These are phyloP conservation scores for Trididemnum nubilum DNA, from an alignment of 23 tunicate genomes.

Conservation along the genomic window DNA sequence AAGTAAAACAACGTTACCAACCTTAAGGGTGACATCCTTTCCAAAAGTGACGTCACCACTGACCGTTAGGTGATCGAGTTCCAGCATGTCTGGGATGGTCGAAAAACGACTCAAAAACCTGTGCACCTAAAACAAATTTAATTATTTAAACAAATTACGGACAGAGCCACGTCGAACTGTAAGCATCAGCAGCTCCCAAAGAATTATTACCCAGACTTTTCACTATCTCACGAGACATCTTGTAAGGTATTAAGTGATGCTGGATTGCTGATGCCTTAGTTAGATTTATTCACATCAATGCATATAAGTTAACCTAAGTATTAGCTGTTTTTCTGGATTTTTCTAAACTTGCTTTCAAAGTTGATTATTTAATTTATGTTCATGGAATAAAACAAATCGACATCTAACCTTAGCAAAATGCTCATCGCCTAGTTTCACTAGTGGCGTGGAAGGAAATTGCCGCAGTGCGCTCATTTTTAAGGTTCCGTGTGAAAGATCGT, in stretches of 20 bases:
- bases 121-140: constrained; percentile 73
- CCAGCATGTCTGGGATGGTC: constrained; percentile 95
- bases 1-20: too few relatives aligned
- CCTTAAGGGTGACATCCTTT: constrained; percentile 94
- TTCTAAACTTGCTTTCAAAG: too few relatives aligned
- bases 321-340: too few relatives aligned
- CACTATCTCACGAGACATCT: too few relatives aligned
- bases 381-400: too few relatives aligned
- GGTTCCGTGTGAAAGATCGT: constrained; percentile 81
- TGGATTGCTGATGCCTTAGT: too few relatives aligned
- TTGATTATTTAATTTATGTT: too few relatives aligned
- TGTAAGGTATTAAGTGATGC: too few relatives aligned
- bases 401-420: constrained; percentile 91
- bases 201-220: too few relatives aligned
- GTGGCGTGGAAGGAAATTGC: constrained; percentile 94
- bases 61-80: constrained; percentile 92
- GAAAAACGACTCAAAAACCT: constrained; percentile 80
- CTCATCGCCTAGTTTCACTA: constrained; percentile 93
- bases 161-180: background rate
- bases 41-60: constrained; percentile 99
- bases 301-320: too few relatives aligned
- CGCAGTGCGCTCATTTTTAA: constrained; percentile 77
- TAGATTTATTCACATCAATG: too few relatives aligned
- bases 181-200: too few relatives aligned
- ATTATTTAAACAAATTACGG: background rate